Evolutionary conservation across 2,888 invertebrate species (phyloP).

Genomic region (Agonum fuliginosum): DNA sequence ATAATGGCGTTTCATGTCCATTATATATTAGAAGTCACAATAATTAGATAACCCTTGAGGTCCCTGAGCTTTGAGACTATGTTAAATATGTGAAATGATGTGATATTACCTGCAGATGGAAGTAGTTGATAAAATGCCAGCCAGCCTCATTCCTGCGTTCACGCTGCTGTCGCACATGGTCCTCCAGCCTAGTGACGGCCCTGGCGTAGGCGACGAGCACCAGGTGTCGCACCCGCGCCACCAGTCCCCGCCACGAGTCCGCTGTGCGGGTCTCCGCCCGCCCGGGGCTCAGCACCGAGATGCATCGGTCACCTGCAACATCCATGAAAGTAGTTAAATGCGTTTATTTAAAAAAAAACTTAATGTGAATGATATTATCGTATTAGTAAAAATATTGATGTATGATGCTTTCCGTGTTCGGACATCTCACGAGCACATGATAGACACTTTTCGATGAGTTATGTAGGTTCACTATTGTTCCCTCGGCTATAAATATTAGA

Average conservation of each 20-base stretch:
- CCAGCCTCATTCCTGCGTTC: constrained; percentile 92
- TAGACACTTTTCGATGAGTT: too few relatives aligned
- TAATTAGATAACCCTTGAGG: too few relatives aligned
- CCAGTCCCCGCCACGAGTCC: constrained; percentile 92
- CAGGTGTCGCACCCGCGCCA: constrained; percentile 88
- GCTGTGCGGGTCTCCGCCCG: constrained; percentile 91
- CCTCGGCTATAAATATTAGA: too few relatives aligned
- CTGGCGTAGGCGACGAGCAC: constrained; percentile 91
- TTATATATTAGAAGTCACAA: too few relatives aligned
- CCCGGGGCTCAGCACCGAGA: constrained; percentile 93
- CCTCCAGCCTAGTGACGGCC: constrained; percentile 90
- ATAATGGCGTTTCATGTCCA: too few relatives aligned
- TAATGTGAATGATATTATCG: too few relatives aligned
- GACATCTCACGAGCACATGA: too few relatives aligned
- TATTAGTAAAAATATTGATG: too few relatives aligned
- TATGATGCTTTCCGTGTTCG: too few relatives aligned
- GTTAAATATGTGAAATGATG: constrained; percentile 18
- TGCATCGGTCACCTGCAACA: constrained; percentile 81
- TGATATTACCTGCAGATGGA: constrained; percentile 91
- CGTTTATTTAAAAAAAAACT: too few relatives aligned
- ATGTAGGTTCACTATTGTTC: too few relatives aligned
- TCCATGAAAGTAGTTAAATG: too few relatives aligned
- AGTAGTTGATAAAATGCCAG: constrained; percentile 97
- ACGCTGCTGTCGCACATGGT: constrained; percentile 90
- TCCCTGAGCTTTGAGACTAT: background rate